Base-by-base conservation (phyloP, 2,888 invertebrate species). In the Lasius platythorax region DNA sequence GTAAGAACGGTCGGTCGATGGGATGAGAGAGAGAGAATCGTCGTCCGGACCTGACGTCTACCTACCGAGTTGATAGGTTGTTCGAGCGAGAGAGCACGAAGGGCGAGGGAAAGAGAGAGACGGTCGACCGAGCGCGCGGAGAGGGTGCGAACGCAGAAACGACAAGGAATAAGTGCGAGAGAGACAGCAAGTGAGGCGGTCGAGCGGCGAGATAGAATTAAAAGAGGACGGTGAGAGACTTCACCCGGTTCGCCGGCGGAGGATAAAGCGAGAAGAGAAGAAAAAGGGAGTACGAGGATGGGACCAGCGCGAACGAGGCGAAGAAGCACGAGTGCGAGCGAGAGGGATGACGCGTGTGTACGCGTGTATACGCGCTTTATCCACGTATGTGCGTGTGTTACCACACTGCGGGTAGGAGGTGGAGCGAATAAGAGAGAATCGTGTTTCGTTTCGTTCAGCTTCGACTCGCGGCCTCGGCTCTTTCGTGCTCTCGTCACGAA, bases 1-100 rank as follows among this genome's bases (percentile, higher is more conserved):
- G 95, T 94, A 94, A 94, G 94, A 94, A 94, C 94, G 93, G 92
- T 93, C 93, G 93, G 92, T 93, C 93, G 94, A 94, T 94, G 94
- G 94, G 94, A 94, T 94, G 94, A 93, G 94, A 93, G 94, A 94
- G 91, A 91, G 90, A 90, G 91, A 91, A 94, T 92, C 92, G 91
- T 90, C 91, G 94, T 94, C 95, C 94, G 94, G 93, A 91, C 87
- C 93, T 88, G 74, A 88, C 95, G 95, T 95, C 94, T 93, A 95
- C 92, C 94, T 93, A 92, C 95, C 94, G 94, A 95, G 95, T 95
- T 94, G 91, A 91, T 89, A 91, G 91, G 91, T 88, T 89, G 91
- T 89, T 88, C 89, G 90, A 89, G 89, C 82, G 87, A 89, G 89
- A 88, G 89, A 88, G 90, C 70, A 73, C 74, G 88, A 74, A 74